Evolutionary conservation across 2,888 invertebrate species (phyloP).

Genomic region (Acrobasis suavella): DNA sequence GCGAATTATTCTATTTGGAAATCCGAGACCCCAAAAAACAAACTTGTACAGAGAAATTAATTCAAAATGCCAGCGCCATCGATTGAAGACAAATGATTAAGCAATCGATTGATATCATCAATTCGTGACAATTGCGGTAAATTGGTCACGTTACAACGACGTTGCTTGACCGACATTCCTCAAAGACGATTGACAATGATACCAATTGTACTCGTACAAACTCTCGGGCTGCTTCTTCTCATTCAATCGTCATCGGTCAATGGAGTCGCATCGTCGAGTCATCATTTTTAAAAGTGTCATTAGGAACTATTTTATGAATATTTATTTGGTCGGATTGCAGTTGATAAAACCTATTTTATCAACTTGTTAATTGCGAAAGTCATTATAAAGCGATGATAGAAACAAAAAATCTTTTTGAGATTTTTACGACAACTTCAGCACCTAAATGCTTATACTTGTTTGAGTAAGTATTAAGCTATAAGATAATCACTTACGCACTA

Average conservation of each 20-base stretch:
- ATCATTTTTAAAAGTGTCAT: constrained; percentile 34
- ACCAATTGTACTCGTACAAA: constrained; percentile 51
- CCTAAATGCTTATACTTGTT: too few relatives aligned
- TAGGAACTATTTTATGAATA: constrained; percentile 26
- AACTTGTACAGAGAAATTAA: too few relatives aligned
- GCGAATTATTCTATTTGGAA: too few relatives aligned
- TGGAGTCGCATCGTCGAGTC: constrained; percentile 35
- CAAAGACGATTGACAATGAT: constrained; percentile 51
- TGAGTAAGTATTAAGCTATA: too few relatives aligned
- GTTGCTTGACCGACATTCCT: constrained; percentile 52
- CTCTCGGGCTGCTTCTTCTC: constrained; percentile 44
- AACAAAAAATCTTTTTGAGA: not conserved
- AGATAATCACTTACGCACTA: too few relatives aligned
- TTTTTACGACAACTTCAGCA: too few relatives aligned
- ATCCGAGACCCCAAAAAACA: too few relatives aligned
- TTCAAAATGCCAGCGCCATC: not conserved
- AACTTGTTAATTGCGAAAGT: not conserved
- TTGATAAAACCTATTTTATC: constrained; percentile 7
- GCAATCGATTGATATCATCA: constrained; percentile 54
- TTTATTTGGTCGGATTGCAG: constrained; percentile 14
- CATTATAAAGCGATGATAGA: constrained; percentile 10
- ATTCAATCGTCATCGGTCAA: constrained; percentile 45
- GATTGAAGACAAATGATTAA: constrained; percentile 32
- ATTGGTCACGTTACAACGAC: constrained; percentile 49
- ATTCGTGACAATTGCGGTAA: constrained; percentile 59